phyloP scores from a whole-genome alignment of 2,113 vertebrate genomes.

The Amphilophus citrinellus region DNA sequence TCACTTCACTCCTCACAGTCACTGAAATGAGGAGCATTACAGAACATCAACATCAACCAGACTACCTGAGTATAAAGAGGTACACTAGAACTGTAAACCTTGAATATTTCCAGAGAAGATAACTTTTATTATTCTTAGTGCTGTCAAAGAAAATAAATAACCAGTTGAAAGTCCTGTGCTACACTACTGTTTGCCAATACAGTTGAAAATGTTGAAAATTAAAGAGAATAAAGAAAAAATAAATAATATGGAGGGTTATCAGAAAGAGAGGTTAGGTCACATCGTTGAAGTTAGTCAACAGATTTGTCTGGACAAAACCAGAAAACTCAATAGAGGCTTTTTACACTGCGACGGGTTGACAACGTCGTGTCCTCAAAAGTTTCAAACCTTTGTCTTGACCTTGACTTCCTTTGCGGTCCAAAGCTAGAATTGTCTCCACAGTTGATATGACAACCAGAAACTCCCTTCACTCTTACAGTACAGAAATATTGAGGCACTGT shows the following conservation, averaged over 20 bases:
- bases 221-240: constrained; percentile 10
- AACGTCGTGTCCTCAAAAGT: not conserved
- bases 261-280: constrained; percentile 8
- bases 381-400: not conserved
- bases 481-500: constrained; percentile 44
- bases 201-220: not conserved
- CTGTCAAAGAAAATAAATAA: constrained; percentile 45
- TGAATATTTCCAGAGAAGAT: constrained; percentile 20
- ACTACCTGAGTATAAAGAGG: constrained; percentile 59
- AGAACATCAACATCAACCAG: not conserved
- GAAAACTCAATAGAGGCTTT: not conserved
- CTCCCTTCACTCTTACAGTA: not conserved
- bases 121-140: constrained; percentile 17
- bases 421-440: not conserved
- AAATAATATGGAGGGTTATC: constrained; percentile 26
- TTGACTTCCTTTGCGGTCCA: not conserved
- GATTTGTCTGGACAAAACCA: not conserved
- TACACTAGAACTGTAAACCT: constrained; percentile 51
- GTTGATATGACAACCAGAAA: not conserved
- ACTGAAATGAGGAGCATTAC: not conserved
- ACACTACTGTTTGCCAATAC: not conserved
- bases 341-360: not conserved
- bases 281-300: not conserved
- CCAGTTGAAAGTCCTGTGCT: constrained; percentile 37
- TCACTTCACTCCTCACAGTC: not conserved